A percentile compares a stretch with the other conserved stretches of the same genome.
Conservation (phyloP, 2,797 vertebrate genomes). For the Poecilia picta region DNA sequence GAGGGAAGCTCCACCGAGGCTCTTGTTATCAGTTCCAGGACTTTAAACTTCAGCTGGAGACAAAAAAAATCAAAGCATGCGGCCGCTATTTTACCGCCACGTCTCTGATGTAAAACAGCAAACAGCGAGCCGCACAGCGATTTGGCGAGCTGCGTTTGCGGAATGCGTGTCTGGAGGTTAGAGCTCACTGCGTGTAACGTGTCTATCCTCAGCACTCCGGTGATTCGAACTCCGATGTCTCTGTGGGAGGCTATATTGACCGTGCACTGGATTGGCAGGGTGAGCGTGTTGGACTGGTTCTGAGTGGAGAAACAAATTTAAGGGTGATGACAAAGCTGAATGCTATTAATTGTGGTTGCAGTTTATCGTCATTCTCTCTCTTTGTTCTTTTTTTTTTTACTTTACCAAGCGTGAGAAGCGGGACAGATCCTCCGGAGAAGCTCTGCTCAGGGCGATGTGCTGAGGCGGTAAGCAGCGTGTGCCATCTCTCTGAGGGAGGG, state of each 20-base stretch:
- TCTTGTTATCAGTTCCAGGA: constrained; percentile 84
- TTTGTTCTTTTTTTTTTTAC: neutral
- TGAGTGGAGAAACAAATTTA: constrained; percentile 58
- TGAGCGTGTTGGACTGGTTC: constrained; percentile 91
- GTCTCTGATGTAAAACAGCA: constrained; percentile 18
- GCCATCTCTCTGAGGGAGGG: constrained; percentile 75
- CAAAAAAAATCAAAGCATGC: constrained; percentile 51
- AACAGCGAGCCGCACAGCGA: neutral
- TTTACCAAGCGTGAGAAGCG: constrained; percentile 88
- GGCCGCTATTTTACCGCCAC: constrained; percentile 36
- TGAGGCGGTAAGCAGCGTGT: constrained; percentile 79
- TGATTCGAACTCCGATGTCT: constrained; percentile 81
- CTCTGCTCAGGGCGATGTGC: constrained; percentile 80
- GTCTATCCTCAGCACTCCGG: constrained; percentile 85
- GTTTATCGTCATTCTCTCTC: neutral
- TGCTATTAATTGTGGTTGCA: neutral
- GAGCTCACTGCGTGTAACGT: constrained; percentile 88
- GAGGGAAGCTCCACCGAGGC: constrained; percentile 85
- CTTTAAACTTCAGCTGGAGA: constrained; percentile 92
- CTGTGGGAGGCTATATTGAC: constrained; percentile 85
- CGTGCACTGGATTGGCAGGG: constrained; percentile 86
- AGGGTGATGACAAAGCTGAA: neutral
- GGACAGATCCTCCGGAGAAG: constrained; percentile 86
- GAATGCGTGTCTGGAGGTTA: neutral
- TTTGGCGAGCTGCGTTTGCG: neutral